Percentiles rank a stretch among this genome's conserved stretches.
phyloP scores from a whole-genome alignment of 2,888 invertebrate species.

The Andricus curvator region DNA sequence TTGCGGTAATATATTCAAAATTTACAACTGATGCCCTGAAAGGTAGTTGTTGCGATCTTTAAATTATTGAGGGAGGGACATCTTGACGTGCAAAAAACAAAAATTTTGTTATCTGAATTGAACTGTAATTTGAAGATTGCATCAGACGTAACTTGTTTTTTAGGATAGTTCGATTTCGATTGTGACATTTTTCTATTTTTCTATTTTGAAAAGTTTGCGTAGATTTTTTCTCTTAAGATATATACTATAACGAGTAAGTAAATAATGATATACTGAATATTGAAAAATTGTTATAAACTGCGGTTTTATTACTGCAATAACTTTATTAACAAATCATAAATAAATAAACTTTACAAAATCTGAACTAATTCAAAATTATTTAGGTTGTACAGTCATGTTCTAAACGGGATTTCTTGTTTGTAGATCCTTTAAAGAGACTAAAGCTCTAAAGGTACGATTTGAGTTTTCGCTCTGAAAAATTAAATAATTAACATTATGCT shows the following conservation, averaged over 20 bases:
- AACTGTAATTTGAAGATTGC: not conserved
- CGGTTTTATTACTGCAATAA: not conserved
- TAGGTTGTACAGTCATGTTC: not conserved
- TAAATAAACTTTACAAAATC: not conserved
- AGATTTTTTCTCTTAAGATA: not conserved
- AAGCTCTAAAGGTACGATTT: not conserved
- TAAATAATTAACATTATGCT: not conserved
- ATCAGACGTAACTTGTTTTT: not conserved
- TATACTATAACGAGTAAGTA: not conserved
- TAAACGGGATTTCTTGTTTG: not conserved
- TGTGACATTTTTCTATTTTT: not conserved
- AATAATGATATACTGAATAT: not conserved
- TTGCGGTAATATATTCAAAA: conserved; percentile 8
- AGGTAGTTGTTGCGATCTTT: conserved; percentile 4
- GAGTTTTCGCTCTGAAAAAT: not conserved
- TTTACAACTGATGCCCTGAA: conserved; percentile 23
- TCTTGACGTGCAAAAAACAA: conserved; percentile 27
- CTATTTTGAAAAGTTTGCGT: not conserved
- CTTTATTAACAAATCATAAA: not conserved
- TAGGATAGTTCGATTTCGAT: too few species aligned
- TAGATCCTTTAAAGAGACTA: not conserved
- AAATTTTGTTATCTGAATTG: conserved; percentile 27
- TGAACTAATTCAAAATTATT: not conserved
- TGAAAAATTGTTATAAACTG: not conserved
- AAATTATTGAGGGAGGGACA: conserved; percentile 13